Evolutionary conservation across 2,888 invertebrate genomes (phyloP), one percentile per base, ranked within the genome.

Genomic region (Epiblema foenella): DNA sequence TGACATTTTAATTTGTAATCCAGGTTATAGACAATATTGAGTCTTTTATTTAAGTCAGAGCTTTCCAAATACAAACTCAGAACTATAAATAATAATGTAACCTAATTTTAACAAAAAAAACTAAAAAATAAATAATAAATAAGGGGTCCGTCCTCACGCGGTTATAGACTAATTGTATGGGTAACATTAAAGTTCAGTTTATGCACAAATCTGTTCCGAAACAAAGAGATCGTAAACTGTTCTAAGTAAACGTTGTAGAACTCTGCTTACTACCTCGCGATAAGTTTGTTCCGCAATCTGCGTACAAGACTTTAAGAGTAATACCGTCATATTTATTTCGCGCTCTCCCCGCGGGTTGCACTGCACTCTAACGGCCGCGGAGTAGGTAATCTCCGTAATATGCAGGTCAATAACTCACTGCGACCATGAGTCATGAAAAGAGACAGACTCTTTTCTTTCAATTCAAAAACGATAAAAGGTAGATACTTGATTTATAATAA

Each of bases 331-430:
- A 33, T 42, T 42, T 42, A 42, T 15, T 15, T 42, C 4, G 15
- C 15, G 15, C 10, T 39, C 42, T 42, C 42, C 4, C 15, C 8
- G 17, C 10, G 29, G 42, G 18, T 15, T 46, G 65, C 46, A 56
- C 57, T 65, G 54, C 29, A 46, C 39, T 56, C 10, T 17, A 24
- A 56, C n/a, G 29, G 17, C 29, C 24, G 42, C 56, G 17, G 39
- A 20, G 11, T n/a, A n/a, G n/a, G n/a, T 57, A 66, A 66, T 46
- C 33, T 46, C 18, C 46, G 20, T 46, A 46, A 33, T 57, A 56
- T 33, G 12, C 29, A n/a, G 57, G 51, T 51, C 37, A 12, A 18
- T 54, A 54, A 54, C 15, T 54, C 54, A 54, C 42, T 42, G 39
- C 54, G 29, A 24, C 12, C 12, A 20, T 18, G 1, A 20, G n/a